Evolutionary conservation across 1,140 invertebrate genomes (phyloP).

Genomic region (Pectinophora gossypiella): DNA sequence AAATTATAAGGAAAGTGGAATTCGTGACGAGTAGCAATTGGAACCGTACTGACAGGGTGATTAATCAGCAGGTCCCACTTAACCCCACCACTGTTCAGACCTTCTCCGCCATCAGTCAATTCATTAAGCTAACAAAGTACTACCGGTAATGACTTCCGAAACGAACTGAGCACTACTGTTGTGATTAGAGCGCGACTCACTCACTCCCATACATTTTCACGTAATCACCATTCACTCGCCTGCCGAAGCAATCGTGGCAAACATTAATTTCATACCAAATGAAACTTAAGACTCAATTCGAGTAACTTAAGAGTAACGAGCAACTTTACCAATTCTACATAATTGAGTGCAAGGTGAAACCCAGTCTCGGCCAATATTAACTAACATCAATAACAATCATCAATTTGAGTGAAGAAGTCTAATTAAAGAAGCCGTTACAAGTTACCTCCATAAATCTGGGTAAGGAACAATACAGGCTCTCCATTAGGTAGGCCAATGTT

Average conservation of each 20-base stretch:
- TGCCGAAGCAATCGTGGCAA: background rate
- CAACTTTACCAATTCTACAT: constrained; percentile 28
- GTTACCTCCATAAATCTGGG: constrained; percentile 73
- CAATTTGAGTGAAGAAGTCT: constrained; percentile 71
- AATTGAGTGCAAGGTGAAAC: constrained; percentile 40
- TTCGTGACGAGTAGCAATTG: constrained; percentile 67
- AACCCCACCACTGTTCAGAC: constrained; percentile 65
- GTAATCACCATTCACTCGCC: constrained; percentile 3
- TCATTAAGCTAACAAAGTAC: constrained; percentile 72
- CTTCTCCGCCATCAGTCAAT: constrained; percentile 68
- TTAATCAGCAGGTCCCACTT: constrained; percentile 68
- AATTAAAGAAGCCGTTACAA: constrained; percentile 74
- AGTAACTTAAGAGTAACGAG: constrained; percentile 18
- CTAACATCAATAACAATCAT: constrained; percentile 67
- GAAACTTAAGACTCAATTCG: constrained; percentile 9
- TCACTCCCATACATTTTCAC: constrained; percentile 9
- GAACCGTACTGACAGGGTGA: constrained; percentile 67
- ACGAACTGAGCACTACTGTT: constrained; percentile 35
- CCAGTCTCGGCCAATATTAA: constrained; percentile 45
- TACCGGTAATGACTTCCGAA: constrained; percentile 61
- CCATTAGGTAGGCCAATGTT: constrained; percentile 60
- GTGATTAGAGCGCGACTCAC: constrained; percentile 27
- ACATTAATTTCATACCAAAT: constrained; percentile 1
- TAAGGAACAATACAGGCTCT: constrained; percentile 67
- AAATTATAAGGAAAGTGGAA: constrained; percentile 46